phyloP scores from a whole-genome alignment of 2,113 vertebrate genomes.

The Macquaria australasica region DNA sequence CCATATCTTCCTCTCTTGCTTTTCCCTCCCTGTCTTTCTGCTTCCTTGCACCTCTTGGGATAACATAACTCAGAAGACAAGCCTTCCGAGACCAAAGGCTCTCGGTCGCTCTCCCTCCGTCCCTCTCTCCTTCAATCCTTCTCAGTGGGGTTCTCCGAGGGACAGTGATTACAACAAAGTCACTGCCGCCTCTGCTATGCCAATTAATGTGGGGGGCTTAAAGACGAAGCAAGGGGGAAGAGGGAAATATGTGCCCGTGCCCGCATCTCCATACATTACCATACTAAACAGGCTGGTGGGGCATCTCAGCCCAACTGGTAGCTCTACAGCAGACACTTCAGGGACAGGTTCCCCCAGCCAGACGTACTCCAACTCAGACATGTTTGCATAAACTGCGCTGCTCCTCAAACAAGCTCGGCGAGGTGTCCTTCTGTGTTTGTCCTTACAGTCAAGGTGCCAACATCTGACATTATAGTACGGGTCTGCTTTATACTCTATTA shows the following conservation, averaged over 20 bases:
- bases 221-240: slow-evolving; percentile 57
- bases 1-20: slow-evolving; percentile 40
- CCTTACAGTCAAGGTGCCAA: slow-evolving; percentile 56
- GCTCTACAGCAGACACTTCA: slow-evolving; percentile 76
- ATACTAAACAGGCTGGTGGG: slow-evolving; percentile 77
- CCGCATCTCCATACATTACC: slow-evolving; percentile 81
- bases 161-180: slow-evolving; percentile 80
- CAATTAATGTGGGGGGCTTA: slow-evolving; percentile 79
- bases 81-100: slow-evolving; percentile 58
- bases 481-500: slow-evolving; percentile 54
- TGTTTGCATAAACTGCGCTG: slow-evolving; percentile 67
- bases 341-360: slow-evolving; percentile 55
- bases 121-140: slow-evolving; percentile 59
- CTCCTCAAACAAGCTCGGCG: slow-evolving; percentile 46
- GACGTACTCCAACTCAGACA: slow-evolving; percentile 51
- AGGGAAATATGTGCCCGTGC: slow-evolving; percentile 46
- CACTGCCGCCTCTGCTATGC: slow-evolving; percentile 71
- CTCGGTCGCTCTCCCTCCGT: slow-evolving; percentile 33
- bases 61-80: slow-evolving; percentile 68
- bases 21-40: slow-evolving; percentile 36
- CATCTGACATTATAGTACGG: slow-evolving; percentile 49
- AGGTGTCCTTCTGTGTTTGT: slow-evolving; percentile 68
- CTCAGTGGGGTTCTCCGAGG: slow-evolving; percentile 70
- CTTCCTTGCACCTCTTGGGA: slow-evolving; percentile 59
- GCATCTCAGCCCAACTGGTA: slow-evolving; percentile 56